Evolutionary conservation across 2,888 invertebrate genomes (phyloP).

Genomic region (Oxycera nigricornis): DNA sequence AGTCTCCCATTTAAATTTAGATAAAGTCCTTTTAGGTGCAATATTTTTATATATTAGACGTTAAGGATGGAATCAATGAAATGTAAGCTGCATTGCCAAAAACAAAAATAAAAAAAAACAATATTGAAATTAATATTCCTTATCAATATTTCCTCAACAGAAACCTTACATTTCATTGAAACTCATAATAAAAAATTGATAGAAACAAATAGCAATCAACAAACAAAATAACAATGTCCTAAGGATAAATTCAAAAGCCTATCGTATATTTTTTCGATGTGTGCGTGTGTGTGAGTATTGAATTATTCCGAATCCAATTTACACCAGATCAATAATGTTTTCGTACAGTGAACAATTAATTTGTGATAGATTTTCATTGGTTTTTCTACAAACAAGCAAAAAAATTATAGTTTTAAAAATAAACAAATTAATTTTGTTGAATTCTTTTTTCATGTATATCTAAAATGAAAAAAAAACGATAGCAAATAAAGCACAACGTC

Average conservation of each 20-base stretch:
- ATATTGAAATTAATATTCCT: no score
- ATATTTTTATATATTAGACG: background rate
- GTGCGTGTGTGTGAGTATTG: no score
- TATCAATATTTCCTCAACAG: no score
- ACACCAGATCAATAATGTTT: no score
- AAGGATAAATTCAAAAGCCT: background rate
- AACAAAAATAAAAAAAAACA: no score
- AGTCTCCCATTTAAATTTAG: no score
- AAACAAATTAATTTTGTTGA: constrained; percentile 13
- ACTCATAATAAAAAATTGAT: background rate
- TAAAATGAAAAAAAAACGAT: background rate
- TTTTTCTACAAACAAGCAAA: background rate
- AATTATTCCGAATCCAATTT: no score
- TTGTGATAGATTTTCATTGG: background rate
- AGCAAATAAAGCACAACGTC: constrained; percentile 2
- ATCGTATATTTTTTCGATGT: background rate
- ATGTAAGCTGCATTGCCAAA: no score
- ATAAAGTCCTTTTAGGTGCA: background rate
- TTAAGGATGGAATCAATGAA: no score
- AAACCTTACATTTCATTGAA: no score
- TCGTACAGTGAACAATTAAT: background rate
- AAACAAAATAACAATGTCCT: background rate
- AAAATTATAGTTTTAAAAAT: background rate
- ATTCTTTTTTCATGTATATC: background rate
- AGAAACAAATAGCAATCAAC: background rate